Conservation (phyloP, 2,113 vertebrate species). For the human (Homo sapiens) region GRCh38 chr18:44781501-44782000, state of each 20-base stretch:
- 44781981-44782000: conserved; percentile 40
- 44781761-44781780: not conserved
- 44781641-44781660: not conserved
- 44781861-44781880: conserved; percentile 37
- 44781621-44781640: not conserved
- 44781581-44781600: not conserved
- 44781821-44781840: not conserved
- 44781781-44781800: not conserved
- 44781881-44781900: not conserved
- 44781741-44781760: not conserved
- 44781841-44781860: conserved; percentile 32
- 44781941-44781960: not conserved
- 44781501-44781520: not conserved
- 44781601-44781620: not conserved
- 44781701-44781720: not conserved
- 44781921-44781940: conserved; percentile 35
- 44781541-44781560: not conserved
- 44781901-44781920: conserved; percentile 20
- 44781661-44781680: not conserved
- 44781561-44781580: not conserved
- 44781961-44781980: conserved; percentile 50
- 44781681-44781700: not conserved
- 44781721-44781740: not conserved
- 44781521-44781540: not conserved
- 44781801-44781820: not conserved